phyloP scores from a whole-genome alignment of 2,113 vertebrate species.

The Tragulus kanchil region DNA sequence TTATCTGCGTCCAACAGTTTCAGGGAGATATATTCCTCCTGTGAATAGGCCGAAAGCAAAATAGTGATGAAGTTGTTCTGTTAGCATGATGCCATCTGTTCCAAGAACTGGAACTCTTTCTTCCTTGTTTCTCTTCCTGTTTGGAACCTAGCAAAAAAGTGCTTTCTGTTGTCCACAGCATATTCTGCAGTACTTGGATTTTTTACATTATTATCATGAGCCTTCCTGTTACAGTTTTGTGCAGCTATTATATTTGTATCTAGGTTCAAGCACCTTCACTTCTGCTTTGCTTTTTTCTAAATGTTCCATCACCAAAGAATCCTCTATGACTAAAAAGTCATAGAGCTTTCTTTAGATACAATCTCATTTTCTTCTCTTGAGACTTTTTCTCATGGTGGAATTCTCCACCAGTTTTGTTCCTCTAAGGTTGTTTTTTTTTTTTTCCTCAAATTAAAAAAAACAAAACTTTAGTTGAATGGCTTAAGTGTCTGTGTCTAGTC shows the following conservation, averaged over 20 bases:
- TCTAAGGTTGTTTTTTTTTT: neutral
- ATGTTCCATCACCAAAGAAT: neutral
- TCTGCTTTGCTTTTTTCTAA: neutral
- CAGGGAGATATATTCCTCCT: neutral
- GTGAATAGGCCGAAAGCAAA: constrained; percentile 12
- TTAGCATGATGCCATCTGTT: constrained; percentile 62
- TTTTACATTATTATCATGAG: neutral
- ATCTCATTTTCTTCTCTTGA: neutral
- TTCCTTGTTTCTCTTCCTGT: constrained; percentile 56
- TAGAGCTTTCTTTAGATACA: neutral
- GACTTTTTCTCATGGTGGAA: neutral
- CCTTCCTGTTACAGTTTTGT: neutral
- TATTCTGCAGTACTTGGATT: neutral
- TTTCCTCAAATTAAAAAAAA: neutral
- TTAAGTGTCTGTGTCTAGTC: neutral
- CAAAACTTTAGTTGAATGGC: no score
- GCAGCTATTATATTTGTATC: neutral
- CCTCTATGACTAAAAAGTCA: neutral
- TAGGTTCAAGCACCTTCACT: neutral
- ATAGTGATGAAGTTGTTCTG: constrained; percentile 9
- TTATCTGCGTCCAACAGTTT: neutral
- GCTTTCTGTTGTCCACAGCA: constrained; percentile 39
- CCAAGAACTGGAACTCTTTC: neutral
- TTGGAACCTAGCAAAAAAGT: constrained; percentile 51
- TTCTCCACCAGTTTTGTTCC: neutral